A percentile compares a stretch with the other conserved stretches of the same genome.
Evolutionary conservation across 2,113 vertebrate genomes (phyloP).

Genomic region (Laterallus jamaicensis): DNA sequence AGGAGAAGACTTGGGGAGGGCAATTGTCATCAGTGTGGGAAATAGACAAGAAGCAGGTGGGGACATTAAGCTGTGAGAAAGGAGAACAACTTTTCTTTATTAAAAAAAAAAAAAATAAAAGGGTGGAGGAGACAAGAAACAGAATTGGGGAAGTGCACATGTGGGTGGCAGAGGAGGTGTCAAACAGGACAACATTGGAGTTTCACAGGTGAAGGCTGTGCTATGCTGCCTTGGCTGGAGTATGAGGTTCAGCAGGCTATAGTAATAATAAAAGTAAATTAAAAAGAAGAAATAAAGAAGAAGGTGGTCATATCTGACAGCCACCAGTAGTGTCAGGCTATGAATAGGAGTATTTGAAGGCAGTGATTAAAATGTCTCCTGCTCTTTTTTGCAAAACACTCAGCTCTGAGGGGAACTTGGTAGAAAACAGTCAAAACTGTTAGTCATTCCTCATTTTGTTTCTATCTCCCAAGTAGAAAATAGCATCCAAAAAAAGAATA

Average conservation of each 20-base stretch:
- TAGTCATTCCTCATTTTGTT: background rate
- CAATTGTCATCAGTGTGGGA: background rate
- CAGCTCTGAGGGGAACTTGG: background rate
- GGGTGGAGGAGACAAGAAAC: background rate
- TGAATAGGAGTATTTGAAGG: background rate
- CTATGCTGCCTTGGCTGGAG: background rate
- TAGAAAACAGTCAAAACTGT: background rate
- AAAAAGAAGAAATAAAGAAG: background rate
- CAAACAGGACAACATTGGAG: background rate
- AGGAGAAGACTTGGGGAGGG: background rate
- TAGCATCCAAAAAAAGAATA: background rate
- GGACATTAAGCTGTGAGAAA: background rate
- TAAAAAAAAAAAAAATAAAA: background rate
- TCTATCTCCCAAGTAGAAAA: background rate
- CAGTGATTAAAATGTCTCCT: background rate
- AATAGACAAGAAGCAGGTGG: background rate
- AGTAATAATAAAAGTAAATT: background rate
- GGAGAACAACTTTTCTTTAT: background rate
- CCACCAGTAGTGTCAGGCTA: background rate
- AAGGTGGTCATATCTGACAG: background rate
- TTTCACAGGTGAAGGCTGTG: background rate
- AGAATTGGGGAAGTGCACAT: background rate
- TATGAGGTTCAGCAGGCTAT: background rate
- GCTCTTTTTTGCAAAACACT: background rate
- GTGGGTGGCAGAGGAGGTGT: background rate